Percentiles rank a stretch among this genome's conserved stretches.
Conservation (phyloP, 2,797 vertebrate species). For the Enteromius argenteus region DNA sequence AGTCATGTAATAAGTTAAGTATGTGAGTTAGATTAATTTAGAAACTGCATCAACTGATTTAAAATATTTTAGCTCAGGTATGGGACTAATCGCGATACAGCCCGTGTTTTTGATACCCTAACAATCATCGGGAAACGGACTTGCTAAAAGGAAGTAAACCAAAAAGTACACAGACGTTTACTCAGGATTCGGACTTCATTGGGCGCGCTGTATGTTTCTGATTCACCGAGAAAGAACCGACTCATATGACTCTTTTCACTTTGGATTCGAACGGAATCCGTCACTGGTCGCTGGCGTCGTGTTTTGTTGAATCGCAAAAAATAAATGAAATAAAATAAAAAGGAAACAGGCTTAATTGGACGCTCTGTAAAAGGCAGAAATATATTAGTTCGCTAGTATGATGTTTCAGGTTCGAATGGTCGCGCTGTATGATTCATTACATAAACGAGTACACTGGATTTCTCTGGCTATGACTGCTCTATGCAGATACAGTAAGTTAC, state of each 20-base stretch:
- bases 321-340: too few species aligned
- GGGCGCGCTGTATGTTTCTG: background rate
- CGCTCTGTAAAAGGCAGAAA: background rate
- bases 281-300: background rate
- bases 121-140: background rate
- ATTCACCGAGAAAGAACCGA: background rate
- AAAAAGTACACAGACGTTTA: background rate
- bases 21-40: background rate
- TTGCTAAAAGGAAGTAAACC: background rate
- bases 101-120: background rate
- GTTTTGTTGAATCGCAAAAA: background rate
- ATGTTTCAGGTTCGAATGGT: too few species aligned
- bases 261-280: background rate
- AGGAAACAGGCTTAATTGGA: background rate
- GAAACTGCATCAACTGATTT: background rate
- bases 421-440: background rate
- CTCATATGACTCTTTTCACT: background rate
- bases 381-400: too few species aligned
- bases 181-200: background rate
- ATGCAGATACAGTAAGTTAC: background rate
- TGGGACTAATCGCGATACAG: background rate
- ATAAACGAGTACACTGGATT: background rate
- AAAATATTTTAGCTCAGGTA: background rate
- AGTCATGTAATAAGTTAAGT: background rate
- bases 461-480: background rate